Conservation (phyloP, 2,797 vertebrate species). For the Halcyon badia region DNA sequence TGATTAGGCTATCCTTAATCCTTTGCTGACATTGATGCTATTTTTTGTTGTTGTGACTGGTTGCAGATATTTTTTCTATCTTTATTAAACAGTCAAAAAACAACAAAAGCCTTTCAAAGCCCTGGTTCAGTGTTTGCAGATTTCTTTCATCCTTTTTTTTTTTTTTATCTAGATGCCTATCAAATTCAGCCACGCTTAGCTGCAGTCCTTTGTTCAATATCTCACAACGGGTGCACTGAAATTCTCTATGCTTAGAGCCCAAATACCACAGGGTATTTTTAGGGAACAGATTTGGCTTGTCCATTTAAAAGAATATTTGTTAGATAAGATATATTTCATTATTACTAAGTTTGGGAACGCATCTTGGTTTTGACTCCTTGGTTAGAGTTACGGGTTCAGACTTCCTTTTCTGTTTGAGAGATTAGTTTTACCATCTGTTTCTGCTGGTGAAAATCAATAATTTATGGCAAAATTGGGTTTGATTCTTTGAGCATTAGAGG, state of each 20-base stretch:
- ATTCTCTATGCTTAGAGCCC: background rate
- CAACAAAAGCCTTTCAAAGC: conserved; percentile 41
- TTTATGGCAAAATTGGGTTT: background rate
- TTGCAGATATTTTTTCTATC: conserved; percentile 16
- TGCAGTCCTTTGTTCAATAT: conserved; percentile 63
- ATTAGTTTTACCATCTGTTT: background rate
- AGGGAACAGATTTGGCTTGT: background rate
- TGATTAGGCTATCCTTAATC: conserved; percentile 34
- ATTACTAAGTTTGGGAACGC: background rate
- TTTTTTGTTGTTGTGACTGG: conserved; percentile 43
- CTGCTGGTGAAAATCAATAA: background rate
- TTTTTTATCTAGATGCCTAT: conserved; percentile 38
- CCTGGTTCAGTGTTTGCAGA: conserved; percentile 38
- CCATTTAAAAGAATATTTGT: background rate
- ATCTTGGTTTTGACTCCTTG: background rate
- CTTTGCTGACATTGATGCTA: conserved; percentile 26
- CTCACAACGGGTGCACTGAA: background rate
- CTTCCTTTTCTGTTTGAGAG: background rate
- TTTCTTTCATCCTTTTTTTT: conserved; percentile 42
- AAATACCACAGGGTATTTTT: background rate
- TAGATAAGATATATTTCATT: background rate
- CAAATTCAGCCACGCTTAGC: conserved; percentile 45
- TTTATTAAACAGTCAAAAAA: conserved; percentile 12
- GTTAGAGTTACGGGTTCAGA: background rate
- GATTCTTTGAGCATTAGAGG: background rate